Conservation (phyloP, 2,888 invertebrate species). For the Endotricha flammealis region DNA sequence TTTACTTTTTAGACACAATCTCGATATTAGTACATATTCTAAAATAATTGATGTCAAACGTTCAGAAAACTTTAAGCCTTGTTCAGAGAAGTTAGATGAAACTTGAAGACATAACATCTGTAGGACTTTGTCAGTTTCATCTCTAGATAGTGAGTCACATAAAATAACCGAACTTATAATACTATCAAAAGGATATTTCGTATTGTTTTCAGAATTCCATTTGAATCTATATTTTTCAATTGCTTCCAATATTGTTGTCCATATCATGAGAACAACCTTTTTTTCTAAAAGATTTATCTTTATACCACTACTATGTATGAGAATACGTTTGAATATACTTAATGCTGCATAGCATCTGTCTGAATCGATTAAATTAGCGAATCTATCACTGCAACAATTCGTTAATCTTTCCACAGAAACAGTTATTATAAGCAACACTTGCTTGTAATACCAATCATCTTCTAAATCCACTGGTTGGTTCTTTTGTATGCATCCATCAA, state of each 20-base stretch:
- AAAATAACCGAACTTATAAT: slow-evolving; percentile 35
- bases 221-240: slow-evolving; percentile 32
- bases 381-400: too few relatives aligned
- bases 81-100: slow-evolving; percentile 30
- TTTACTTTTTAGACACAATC: slow-evolving; percentile 32
- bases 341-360: too few relatives aligned
- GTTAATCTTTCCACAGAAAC: too few relatives aligned
- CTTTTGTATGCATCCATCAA: slow-evolving; percentile 23
- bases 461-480: slow-evolving; percentile 22
- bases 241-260: slow-evolving; percentile 36
- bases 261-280: slow-evolving; percentile 26
- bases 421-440: slow-evolving; percentile 42
- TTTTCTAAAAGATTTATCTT: slow-evolving; percentile 26
- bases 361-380: too few relatives aligned
- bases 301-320: too few relatives aligned
- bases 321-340: too few relatives aligned
- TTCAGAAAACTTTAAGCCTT: slow-evolving; percentile 25
- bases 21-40: slow-evolving; percentile 40
- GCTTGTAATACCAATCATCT: slow-evolving; percentile 47
- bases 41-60: slow-evolving; percentile 33
- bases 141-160: slow-evolving; percentile 24
- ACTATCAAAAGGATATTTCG: slow-evolving; percentile 36
- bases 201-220: slow-evolving; percentile 26
- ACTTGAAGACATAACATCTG: slow-evolving; percentile 46
- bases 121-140: slow-evolving; percentile 31